phyloP scores from a whole-genome alignment of 2,888 invertebrate genomes.

The Drosophila yooni region DNA sequence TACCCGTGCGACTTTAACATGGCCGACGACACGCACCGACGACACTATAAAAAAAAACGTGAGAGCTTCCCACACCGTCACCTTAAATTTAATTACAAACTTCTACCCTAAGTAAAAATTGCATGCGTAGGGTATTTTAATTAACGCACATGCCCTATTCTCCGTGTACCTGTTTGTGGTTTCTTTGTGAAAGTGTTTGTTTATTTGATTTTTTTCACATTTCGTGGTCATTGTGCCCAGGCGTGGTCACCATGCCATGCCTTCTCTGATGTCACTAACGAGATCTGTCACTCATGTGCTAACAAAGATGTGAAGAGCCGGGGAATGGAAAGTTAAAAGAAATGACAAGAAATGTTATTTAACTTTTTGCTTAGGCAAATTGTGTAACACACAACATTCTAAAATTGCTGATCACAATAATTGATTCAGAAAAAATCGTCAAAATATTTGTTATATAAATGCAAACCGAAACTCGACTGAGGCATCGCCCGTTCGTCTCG shows the following conservation, averaged over 20 bases:
- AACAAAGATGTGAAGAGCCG: slow-evolving; percentile 16
- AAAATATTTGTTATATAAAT: slow-evolving; percentile 38
- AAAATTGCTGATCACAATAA: slow-evolving; percentile 41
- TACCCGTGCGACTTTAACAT: slow-evolving; percentile 37
- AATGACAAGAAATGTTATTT: slow-evolving; percentile 48
- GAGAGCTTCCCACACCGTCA: slow-evolving; percentile 61
- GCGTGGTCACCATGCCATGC: slow-evolving; percentile 22
- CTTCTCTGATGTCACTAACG: slow-evolving; percentile 52
- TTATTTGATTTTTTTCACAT: slow-evolving; percentile 46
- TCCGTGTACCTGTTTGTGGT: slow-evolving; percentile 39
- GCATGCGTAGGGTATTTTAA: slow-evolving; percentile 22
- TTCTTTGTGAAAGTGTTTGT: slow-evolving; percentile 65
- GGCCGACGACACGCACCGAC: slow-evolving; percentile 39
- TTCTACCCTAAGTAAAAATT: slow-evolving; percentile 24
- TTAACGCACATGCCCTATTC: background rate
- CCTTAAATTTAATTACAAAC: slow-evolving; percentile 66
- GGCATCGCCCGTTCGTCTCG: background rate
- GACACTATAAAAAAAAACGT: slow-evolving; percentile 28
- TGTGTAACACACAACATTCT: slow-evolving; percentile 55
- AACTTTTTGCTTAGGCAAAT: slow-evolving; percentile 66
- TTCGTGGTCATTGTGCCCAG: slow-evolving; percentile 1
- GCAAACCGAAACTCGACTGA: slow-evolving; percentile 25
- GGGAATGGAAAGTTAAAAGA: slow-evolving; percentile 39
- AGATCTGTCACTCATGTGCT: slow-evolving; percentile 23
- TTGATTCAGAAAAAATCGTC: slow-evolving; percentile 23